These are phyloP conservation scores for Drosophila putrida DNA, from an alignment of 2,888 invertebrate genomes.

Conservation along the genomic window DNA sequence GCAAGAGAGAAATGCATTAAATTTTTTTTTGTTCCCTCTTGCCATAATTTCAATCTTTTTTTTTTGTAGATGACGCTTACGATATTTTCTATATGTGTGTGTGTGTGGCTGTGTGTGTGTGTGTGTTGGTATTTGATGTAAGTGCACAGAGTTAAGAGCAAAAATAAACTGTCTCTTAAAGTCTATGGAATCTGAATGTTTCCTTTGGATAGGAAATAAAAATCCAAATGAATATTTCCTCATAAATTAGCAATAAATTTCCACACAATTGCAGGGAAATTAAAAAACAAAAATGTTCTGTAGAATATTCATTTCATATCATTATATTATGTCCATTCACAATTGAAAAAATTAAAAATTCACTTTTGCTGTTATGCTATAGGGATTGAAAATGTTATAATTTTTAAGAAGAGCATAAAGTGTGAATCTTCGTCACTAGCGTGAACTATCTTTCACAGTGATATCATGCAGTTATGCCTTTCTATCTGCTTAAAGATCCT, in stretches of 20 bases:
- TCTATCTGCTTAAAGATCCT: too few species aligned
- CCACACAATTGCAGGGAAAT: constrained; percentile 62
- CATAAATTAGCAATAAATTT: constrained; percentile 60
- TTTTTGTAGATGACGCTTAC: constrained; percentile 41
- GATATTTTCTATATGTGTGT: constrained; percentile 8
- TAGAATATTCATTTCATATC: too few species aligned
- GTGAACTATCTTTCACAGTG: too few species aligned
- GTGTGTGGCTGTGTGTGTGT: constrained; percentile 2
- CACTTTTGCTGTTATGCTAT: background rate
- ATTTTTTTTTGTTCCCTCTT: constrained; percentile 58
- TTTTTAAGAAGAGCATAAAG: background rate
- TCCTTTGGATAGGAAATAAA: constrained; percentile 29
- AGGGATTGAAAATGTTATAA: background rate
- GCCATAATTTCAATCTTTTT: constrained; percentile 72
- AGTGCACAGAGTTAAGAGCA: constrained; percentile 7
- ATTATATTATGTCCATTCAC: constrained; percentile 33
- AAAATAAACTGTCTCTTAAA: constrained; percentile 13
- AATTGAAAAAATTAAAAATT: background rate
- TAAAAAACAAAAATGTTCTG: constrained; percentile 12
- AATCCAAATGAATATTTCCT: constrained; percentile 20
- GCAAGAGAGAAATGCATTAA: constrained; percentile 82
- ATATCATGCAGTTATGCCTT: too few species aligned
- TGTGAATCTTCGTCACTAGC: too few species aligned
- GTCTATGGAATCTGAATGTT: constrained; percentile 35
- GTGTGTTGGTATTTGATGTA: constrained; percentile 17